Percentiles rank a stretch among this genome's conserved stretches.
These are phyloP conservation scores for Ceratina japonica DNA, from an alignment of 1,140 invertebrate species.

Conservation along the genomic window DNA sequence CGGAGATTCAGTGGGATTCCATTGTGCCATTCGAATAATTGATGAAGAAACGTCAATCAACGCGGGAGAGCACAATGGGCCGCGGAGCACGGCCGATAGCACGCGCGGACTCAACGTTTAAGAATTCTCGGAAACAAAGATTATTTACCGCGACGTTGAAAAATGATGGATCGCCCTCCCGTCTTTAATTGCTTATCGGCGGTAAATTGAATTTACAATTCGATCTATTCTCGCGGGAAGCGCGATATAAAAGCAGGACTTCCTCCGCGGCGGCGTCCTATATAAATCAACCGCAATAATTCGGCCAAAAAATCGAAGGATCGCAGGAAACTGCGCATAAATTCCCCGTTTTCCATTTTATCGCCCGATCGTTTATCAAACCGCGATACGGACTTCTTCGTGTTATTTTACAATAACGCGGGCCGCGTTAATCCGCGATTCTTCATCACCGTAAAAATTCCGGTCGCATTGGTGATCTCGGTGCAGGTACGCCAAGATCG, in stretches of 20 bases:
- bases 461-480: background rate
- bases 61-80: background rate
- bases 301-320: constrained; percentile 38
- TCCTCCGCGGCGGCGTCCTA: background rate
- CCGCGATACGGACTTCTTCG: constrained; percentile 30
- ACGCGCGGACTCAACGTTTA: background rate
- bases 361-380: constrained; percentile 43
- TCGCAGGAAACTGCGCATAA: constrained; percentile 34
- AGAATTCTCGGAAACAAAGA: constrained; percentile 26
- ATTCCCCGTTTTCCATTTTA: constrained; percentile 36
- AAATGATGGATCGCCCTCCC: constrained; percentile 13
- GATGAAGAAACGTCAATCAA: constrained; percentile 38
- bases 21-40: constrained; percentile 21
- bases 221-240: background rate
- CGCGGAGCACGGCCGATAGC: background rate
- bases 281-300: constrained; percentile 48
- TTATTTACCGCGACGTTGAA: constrained; percentile 40
- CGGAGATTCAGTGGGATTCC: background rate
- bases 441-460: background rate
- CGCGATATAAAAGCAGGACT: constrained; percentile 27
- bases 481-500: background rate
- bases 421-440: constrained; percentile 35
- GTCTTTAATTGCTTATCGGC: constrained; percentile 41
- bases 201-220: constrained; percentile 34
- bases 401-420: constrained; percentile 31